A percentile compares a stretch with the other conserved stretches of the same genome.
Evolutionary conservation across 2,113 vertebrate species (phyloP).

Genomic region (Myotis lucifugus): DNA sequence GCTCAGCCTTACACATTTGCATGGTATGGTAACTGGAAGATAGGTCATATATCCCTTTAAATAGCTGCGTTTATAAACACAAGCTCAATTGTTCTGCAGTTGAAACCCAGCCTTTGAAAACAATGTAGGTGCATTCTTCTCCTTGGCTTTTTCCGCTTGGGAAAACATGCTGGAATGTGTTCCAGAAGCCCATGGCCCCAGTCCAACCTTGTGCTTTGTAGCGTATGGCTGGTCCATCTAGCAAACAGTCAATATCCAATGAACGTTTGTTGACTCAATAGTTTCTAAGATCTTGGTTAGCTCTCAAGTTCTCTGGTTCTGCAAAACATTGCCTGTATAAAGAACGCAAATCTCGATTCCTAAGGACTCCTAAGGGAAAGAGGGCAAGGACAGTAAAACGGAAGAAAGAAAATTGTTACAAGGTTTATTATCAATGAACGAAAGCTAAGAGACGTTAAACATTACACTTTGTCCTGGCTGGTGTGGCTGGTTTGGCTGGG

Average conservation of each 20-base stretch:
- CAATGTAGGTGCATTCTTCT: not conserved
- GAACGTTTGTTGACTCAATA: not conserved
- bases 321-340: not conserved
- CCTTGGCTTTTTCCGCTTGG: not conserved
- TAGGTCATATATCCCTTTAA: conserved; percentile 22
- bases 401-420: not conserved
- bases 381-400: not conserved
- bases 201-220: not conserved
- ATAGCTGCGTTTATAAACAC: conserved; percentile 58
- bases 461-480: not conserved
- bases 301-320: not conserved
- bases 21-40: conserved; percentile 35
- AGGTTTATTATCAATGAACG: not conserved
- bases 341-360: not conserved
- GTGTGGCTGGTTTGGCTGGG: too few relatives aligned
- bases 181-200: not conserved
- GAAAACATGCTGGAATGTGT: not conserved
- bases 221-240: not conserved
- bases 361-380: not conserved
- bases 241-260: not conserved
- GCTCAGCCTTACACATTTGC: not conserved
- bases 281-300: not conserved
- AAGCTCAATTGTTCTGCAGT: not conserved
- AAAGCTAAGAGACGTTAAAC: not conserved
- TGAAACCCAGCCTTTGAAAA: conserved; percentile 52